Percentiles rank a stretch among this genome's conserved stretches.
Evolutionary conservation across 2,888 invertebrate species (phyloP).

Genomic region (Formica aserva): DNA sequence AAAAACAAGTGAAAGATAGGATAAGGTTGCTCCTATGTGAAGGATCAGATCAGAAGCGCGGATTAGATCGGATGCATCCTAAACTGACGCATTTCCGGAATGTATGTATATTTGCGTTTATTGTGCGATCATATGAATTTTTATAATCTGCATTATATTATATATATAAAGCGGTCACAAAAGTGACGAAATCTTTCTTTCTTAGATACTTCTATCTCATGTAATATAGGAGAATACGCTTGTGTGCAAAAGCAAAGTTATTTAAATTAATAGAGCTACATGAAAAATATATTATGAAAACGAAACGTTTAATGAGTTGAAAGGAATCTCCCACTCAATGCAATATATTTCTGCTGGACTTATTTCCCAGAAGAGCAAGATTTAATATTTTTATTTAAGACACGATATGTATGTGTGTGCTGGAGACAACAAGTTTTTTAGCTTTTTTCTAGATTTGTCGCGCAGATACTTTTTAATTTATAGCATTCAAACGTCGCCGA

Average conservation of each 20-base stretch:
- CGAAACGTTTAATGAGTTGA: not conserved
- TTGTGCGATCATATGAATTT: not conserved
- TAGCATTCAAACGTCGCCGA: slow-evolving; percentile 31
- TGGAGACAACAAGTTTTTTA: slow-evolving; percentile 14
- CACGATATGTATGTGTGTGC: no score
- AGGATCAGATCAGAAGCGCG: slow-evolving; percentile 38
- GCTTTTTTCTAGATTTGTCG: slow-evolving; percentile 28
- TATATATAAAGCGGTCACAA: not conserved
- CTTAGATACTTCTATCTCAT: not conserved
- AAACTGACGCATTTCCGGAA: slow-evolving; percentile 26
- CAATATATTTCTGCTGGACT: not conserved
- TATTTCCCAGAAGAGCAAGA: not conserved
- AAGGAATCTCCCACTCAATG: not conserved
- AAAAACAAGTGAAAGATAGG: slow-evolving; percentile 46
- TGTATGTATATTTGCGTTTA: not conserved
- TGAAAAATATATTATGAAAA: not conserved
- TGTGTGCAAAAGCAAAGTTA: not conserved
- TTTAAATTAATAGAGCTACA: not conserved
- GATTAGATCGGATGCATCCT: slow-evolving; percentile 55
- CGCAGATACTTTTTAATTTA: slow-evolving; percentile 52
- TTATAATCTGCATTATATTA: not conserved
- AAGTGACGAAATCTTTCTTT: not conserved
- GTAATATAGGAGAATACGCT: not conserved
- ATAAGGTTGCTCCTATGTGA: slow-evolving; percentile 13
- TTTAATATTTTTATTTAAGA: slow-evolving; percentile 24